Conservation (phyloP, 2,113 vertebrate species). For the Hemicordylus capensis region DNA sequence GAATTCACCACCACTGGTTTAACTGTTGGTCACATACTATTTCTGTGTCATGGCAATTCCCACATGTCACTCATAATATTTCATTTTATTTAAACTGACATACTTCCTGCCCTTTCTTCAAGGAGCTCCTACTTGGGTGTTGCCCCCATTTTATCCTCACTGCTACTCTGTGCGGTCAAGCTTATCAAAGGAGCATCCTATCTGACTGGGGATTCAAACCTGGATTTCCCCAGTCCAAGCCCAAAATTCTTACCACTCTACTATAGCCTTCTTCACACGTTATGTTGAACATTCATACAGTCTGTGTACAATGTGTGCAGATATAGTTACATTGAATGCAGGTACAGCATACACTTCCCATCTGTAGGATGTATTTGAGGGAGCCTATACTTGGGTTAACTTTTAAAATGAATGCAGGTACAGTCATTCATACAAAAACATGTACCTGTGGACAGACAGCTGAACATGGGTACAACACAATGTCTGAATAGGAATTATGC, state of each 20-base stretch:
- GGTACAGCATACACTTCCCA: too few relatives aligned
- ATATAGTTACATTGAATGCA: too few relatives aligned
- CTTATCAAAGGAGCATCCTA: background rate
- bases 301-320: too few relatives aligned
- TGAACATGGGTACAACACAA: too few relatives aligned
- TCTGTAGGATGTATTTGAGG: too few relatives aligned
- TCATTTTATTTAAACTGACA: background rate
- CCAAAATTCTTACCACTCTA: background rate
- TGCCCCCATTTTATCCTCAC: background rate
- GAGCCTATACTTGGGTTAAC: too few relatives aligned
- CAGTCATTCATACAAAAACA: too few relatives aligned
- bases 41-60: background rate
- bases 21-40: background rate
- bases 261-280: too few relatives aligned
- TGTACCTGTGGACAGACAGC: too few relatives aligned
- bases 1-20: background rate
- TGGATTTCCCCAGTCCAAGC: background rate
- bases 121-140: background rate
- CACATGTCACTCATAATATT: background rate
- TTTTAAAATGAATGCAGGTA: too few relatives aligned
- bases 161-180: background rate
- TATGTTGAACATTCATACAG: too few relatives aligned
- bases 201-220: background rate
- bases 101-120: background rate
- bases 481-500: too few relatives aligned